Evolutionary conservation across 1,140 invertebrate genomes (phyloP), one percentile per base, ranked within the genome.

Genomic region (Panulirus ornatus): DNA sequence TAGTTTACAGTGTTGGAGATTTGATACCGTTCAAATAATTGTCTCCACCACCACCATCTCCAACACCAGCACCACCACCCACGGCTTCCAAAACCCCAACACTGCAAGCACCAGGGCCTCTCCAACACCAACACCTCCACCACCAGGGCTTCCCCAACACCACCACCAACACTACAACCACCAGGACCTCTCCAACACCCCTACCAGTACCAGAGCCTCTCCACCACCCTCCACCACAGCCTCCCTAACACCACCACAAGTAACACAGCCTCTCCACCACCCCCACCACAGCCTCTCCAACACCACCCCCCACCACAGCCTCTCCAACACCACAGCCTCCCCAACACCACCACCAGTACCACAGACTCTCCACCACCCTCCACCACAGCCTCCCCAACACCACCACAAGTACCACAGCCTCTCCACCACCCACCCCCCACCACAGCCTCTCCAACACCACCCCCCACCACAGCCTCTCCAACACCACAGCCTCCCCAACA

Each of bases 201-300:
- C n/a, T n/a, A n/a, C n/a, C n/a, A n/a, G n/a, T n/a, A n/a, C n/a
- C n/a, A n/a, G n/a, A n/a, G n/a, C n/a, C n/a, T n/a, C n/a, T n/a
- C n/a, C n/a, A n/a, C n/a, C n/a, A n/a, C n/a, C 70, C 70, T n/a
- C n/a, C 66, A 16, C 66, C 66, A 30, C 27, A 70, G 51, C 66
- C 66, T 8, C 19, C n/a, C 66, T 70, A 34, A 70, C 66, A n/a
- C 66, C 66, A 34, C 16, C 70, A 2, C 42, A 16, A 34, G 9
- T 36, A 8, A 30, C 70, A 34, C 27, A 8, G 2, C 14, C 11
- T 36, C 11, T 34, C 30, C 9, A 19, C 34, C 36, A 34, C 70
- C 42, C 42, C 42, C 8, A 73, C 70, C 70, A 34, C 70, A 11
- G 27, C 9, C 51, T 58, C 51, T 22, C 51, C 51, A 58, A 11